phyloP scores from a whole-genome alignment of 2,888 invertebrate genomes.

The Drosophila anceps region DNA sequence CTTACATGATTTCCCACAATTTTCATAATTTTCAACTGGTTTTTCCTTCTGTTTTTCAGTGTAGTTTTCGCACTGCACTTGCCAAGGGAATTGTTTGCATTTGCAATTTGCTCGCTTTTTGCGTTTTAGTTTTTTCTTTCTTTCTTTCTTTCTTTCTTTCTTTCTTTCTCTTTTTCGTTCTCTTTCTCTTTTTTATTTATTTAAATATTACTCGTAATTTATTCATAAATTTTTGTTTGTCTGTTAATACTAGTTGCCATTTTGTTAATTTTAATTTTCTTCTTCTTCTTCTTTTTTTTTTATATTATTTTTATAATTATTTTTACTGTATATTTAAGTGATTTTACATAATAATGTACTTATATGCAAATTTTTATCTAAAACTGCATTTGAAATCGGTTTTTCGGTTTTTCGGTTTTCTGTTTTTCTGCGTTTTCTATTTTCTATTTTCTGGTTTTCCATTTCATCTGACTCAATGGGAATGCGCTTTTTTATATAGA shows the following conservation, averaged over 20 bases:
- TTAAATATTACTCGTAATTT: constrained; percentile 70
- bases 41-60: constrained; percentile 26
- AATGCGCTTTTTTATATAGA: constrained; percentile 31
- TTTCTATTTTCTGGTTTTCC: constrained; percentile 39
- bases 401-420: constrained; percentile 34
- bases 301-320: constrained; percentile 37
- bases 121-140: constrained; percentile 40
- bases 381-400: constrained; percentile 67
- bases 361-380: constrained; percentile 71
- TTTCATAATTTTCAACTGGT: constrained; percentile 44
- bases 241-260: constrained; percentile 68
- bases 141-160: constrained; percentile 2
- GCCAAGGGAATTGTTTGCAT: constrained; percentile 34
- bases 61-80: constrained; percentile 44
- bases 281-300: constrained; percentile 17
- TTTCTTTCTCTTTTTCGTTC: no score
- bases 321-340: constrained; percentile 67
- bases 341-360: constrained; percentile 79
- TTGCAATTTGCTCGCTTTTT: constrained; percentile 54
- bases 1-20: constrained; percentile 49
- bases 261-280: constrained; percentile 44
- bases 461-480: constrained; percentile 55
- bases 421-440: no score
- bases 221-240: constrained; percentile 67
- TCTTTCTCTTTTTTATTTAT: constrained; percentile 2